These are phyloP conservation scores for Acromyrmex echinatior DNA, from an alignment of 1,140 invertebrate species.

Conservation along the genomic window DNA sequence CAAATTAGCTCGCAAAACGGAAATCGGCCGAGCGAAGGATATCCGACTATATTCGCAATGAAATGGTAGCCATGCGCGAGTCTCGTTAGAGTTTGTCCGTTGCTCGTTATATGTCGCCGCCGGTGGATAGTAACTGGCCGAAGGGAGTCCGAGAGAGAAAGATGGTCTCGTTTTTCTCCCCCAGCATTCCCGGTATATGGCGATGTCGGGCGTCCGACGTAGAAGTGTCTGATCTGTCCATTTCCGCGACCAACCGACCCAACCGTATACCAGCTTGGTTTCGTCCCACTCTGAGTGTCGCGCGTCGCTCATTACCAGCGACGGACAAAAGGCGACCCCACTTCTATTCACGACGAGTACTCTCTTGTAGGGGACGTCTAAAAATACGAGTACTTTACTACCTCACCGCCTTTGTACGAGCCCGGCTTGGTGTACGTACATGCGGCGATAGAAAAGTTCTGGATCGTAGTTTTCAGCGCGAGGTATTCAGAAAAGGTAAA, in stretches of 20 bases:
- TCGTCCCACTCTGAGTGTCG: slow-evolving; percentile 61
- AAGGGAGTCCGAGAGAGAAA: slow-evolving; percentile 58
- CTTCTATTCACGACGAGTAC: slow-evolving; percentile 58
- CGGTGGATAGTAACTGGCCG: slow-evolving; percentile 40
- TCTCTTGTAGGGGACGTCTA: slow-evolving; percentile 60
- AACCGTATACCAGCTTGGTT: slow-evolving; percentile 28
- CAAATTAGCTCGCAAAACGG: slow-evolving; percentile 69
- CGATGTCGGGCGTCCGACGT: neutral
- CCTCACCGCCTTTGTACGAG: slow-evolving; percentile 51
- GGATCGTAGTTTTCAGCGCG: slow-evolving; percentile 24
- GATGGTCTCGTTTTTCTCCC: slow-evolving; percentile 70
- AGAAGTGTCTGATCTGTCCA: slow-evolving; percentile 74
- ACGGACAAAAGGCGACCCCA: slow-evolving; percentile 70
- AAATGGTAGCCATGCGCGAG: slow-evolving; percentile 73
- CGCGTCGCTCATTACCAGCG: slow-evolving; percentile 75
- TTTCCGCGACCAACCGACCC: slow-evolving; percentile 58
- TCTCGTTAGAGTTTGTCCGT: slow-evolving; percentile 74
- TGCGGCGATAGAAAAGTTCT: slow-evolving; percentile 18
- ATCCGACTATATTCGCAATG: slow-evolving; percentile 68
- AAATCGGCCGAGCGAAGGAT: neutral
- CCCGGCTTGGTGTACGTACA: neutral
- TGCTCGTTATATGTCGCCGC: slow-evolving; percentile 69
- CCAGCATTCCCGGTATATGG: slow-evolving; percentile 30
- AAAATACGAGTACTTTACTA: slow-evolving; percentile 65
- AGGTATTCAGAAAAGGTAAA: slow-evolving; percentile 39